phyloP scores from a whole-genome alignment of 2,888 invertebrate species.

The Cryptus viduatorius region DNA sequence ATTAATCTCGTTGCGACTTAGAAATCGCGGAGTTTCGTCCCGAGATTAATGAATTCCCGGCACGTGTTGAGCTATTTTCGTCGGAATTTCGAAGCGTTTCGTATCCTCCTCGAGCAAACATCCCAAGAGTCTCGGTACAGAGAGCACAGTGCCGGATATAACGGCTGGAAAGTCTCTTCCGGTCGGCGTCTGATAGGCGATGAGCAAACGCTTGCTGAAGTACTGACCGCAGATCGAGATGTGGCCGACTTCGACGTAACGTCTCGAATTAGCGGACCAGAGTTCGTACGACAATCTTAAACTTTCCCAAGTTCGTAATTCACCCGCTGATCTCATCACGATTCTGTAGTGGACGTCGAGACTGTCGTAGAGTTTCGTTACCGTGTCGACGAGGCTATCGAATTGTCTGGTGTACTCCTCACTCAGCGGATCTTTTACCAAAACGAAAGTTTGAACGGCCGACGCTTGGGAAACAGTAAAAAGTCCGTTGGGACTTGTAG shows the following conservation, averaged over 20 bases:
- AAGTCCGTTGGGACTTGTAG: slow-evolving; percentile 85
- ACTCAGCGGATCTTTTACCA: slow-evolving; percentile 84
- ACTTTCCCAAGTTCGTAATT: slow-evolving; percentile 89
- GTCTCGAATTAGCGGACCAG: slow-evolving; percentile 88
- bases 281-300: slow-evolving; percentile 90
- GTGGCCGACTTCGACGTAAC: slow-evolving; percentile 91
- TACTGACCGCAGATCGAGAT: slow-evolving; percentile 90
- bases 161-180: slow-evolving; percentile 88
- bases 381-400: slow-evolving; percentile 86
- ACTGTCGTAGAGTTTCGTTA: slow-evolving; percentile 88
- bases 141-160: slow-evolving; percentile 90
- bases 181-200: slow-evolving; percentile 87
- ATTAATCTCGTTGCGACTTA: too few species aligned
- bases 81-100: slow-evolving; percentile 80
- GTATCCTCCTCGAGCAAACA: slow-evolving; percentile 90
- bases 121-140: slow-evolving; percentile 91
- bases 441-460: slow-evolving; percentile 87
- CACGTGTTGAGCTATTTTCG: slow-evolving; percentile 70
- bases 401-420: slow-evolving; percentile 86
- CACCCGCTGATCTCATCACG: slow-evolving; percentile 87
- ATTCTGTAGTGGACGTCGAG: slow-evolving; percentile 90
- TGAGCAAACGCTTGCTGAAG: slow-evolving; percentile 92
- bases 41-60: slow-evolving; percentile 20
- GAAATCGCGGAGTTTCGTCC: neutral
- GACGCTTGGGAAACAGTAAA: slow-evolving; percentile 90